Evolutionary conservation across 1,140 invertebrate species (phyloP).

Genomic region (Zaprionus lachaisei): DNA sequence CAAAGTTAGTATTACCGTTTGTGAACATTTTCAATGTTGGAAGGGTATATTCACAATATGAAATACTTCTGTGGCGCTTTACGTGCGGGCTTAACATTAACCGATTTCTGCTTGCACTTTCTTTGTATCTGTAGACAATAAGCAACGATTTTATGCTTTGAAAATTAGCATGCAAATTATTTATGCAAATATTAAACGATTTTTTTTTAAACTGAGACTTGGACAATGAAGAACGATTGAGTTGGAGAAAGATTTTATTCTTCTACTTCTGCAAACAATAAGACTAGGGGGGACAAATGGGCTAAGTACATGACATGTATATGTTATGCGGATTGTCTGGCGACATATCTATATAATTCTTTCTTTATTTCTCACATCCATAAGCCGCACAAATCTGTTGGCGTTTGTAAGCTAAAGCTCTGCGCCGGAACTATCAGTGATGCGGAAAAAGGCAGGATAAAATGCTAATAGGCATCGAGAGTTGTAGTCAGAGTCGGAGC

Average conservation of each 20-base stretch:
- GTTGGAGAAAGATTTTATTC: conserved; percentile 21
- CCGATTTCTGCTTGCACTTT: conserved; percentile 43
- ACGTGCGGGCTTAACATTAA: conserved; percentile 67
- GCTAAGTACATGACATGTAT: conserved; percentile 2
- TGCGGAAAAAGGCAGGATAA: conserved; percentile 26
- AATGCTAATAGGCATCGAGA: conserved; percentile 55
- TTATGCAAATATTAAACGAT: conserved; percentile 60
- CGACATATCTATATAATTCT: conserved; percentile 25
- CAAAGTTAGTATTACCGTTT: too few relatives aligned
- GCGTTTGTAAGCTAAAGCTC: conserved; percentile 46
- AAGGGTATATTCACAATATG: conserved; percentile 38
- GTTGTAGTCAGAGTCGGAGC: conserved; percentile 8
- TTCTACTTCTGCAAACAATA: conserved; percentile 17
- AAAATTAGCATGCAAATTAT: conserved; percentile 61
- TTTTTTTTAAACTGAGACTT: background rate
- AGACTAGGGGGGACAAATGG: conserved; percentile 1
- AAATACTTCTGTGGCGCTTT: conserved; percentile 18
- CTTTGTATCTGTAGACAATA: conserved; percentile 14
- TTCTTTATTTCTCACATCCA: conserved; percentile 33
- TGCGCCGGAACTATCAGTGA: conserved; percentile 26
- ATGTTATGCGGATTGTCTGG: background rate
- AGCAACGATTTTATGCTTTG: conserved; percentile 5
- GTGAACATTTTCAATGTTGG: conserved; percentile 18
- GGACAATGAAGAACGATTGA: conserved; percentile 1
- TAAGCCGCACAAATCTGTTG: conserved; percentile 48